These are phyloP conservation scores for Zonitis immaculata DNA, from an alignment of 2,888 invertebrate species.

Conservation along the genomic window DNA sequence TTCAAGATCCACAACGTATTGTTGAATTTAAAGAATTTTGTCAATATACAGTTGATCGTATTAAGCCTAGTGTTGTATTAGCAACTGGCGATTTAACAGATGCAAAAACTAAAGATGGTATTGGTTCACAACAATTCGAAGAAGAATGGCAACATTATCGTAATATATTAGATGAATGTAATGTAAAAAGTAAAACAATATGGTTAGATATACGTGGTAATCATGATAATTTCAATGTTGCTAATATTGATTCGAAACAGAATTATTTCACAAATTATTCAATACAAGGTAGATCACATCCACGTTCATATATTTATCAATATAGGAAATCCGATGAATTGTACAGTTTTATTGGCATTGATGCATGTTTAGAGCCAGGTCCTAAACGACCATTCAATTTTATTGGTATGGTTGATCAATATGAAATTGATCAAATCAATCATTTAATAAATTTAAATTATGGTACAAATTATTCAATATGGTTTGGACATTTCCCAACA, in stretches of 20 bases:
- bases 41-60: slow-evolving; percentile 63
- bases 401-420: slow-evolving; percentile 64
- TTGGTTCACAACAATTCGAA: slow-evolving; percentile 75
- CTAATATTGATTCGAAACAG: slow-evolving; percentile 59
- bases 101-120: slow-evolving; percentile 72
- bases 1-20: slow-evolving; percentile 68
- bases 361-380: slow-evolving; percentile 84
- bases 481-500: slow-evolving; percentile 91
- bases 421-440: slow-evolving; percentile 57
- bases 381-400: slow-evolving; percentile 87
- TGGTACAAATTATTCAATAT: slow-evolving; percentile 59
- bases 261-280: slow-evolving; percentile 78
- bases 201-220: slow-evolving; percentile 92
- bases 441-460: slow-evolving; percentile 56
- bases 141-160: slow-evolving; percentile 81
- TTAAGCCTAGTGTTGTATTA: slow-evolving; percentile 72
- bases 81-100: slow-evolving; percentile 88
- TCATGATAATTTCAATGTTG: slow-evolving; percentile 89
- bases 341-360: slow-evolving; percentile 80
- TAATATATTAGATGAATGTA: slow-evolving; percentile 62
- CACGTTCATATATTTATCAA: slow-evolving; percentile 70
- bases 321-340: slow-evolving; percentile 55
- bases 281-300: slow-evolving; percentile 65
- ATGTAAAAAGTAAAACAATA: slow-evolving; percentile 62
- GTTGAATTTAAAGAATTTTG: slow-evolving; percentile 77